A percentile compares a stretch with the other conserved stretches of the same genome.
Conservation (phyloP, 2,888 invertebrate species). For the Syritta pipiens region DNA sequence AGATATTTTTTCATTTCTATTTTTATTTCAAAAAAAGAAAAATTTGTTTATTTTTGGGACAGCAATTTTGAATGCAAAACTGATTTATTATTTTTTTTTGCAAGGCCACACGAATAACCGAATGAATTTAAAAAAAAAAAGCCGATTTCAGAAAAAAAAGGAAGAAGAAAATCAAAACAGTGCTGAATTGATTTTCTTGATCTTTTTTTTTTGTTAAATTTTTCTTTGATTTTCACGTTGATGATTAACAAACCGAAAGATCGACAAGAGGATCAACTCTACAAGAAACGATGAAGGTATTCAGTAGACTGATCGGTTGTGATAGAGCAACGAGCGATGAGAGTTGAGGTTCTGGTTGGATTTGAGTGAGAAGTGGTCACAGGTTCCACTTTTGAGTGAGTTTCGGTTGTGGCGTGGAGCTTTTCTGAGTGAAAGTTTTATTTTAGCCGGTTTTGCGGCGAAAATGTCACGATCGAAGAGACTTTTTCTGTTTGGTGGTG, state of each 20-base stretch:
- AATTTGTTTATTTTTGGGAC: conserved; percentile 21
- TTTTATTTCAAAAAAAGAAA: conserved; percentile 39
- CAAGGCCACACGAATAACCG: too few species aligned
- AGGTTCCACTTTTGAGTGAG: too few species aligned
- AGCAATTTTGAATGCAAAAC: too few species aligned
- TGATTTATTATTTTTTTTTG: too few species aligned
- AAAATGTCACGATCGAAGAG: too few species aligned
- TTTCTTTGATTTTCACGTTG: conserved; percentile 57
- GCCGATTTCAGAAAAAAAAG: too few species aligned
- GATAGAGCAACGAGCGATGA: conserved; percentile 17
- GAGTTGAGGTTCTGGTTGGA: too few species aligned
- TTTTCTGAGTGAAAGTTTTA: too few species aligned
- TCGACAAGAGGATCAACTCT: conserved; percentile 29
- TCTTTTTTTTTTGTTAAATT: conserved; percentile 9
- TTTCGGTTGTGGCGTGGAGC: too few species aligned
- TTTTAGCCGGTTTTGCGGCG: too few species aligned
- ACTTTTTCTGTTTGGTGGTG: too few species aligned
- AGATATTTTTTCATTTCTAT: conserved; percentile 60
- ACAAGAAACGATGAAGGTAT: conserved; percentile 53
- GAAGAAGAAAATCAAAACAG: conserved; percentile 14
- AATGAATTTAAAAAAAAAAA: conserved; percentile 18
- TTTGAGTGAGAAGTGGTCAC: conserved; percentile 52
- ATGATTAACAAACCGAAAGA: conserved; percentile 22
- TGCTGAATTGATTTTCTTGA: conserved; percentile 3
- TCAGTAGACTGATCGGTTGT: conserved; percentile 57